Evolutionary conservation across 2,797 vertebrate genomes (phyloP).

Genomic region (Enteromius mattozi): DNA sequence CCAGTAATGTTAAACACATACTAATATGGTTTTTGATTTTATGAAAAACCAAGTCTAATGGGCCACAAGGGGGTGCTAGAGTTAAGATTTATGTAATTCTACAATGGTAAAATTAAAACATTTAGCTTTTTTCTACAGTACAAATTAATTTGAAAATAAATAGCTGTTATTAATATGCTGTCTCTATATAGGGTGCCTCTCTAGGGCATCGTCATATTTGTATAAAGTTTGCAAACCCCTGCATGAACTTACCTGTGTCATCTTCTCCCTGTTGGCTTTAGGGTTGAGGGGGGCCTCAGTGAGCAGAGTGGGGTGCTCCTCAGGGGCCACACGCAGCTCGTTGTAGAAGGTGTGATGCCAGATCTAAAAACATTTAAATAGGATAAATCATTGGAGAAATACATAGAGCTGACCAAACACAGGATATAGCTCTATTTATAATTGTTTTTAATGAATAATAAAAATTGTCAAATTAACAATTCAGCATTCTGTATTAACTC

Average conservation of each 20-base stretch:
- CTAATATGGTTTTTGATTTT: not conserved
- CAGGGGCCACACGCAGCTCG: slow-evolving; percentile 94
- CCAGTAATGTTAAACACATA: not conserved
- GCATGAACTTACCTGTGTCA: slow-evolving; percentile 86
- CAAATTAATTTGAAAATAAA: not conserved
- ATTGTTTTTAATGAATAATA: not conserved
- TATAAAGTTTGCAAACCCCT: not conserved
- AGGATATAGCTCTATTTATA: not conserved
- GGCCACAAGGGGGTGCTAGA: not conserved
- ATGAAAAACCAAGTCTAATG: not conserved
- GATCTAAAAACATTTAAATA: slow-evolving; percentile 77
- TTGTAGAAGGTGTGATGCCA: slow-evolving; percentile 99
- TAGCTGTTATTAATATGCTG: not conserved
- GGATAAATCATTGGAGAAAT: not conserved
- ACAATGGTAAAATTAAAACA: not conserved
- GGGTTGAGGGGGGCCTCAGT: slow-evolving; percentile 98
- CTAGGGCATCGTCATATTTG: not conserved
- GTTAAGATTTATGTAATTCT: not conserved
- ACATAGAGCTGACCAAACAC: not conserved
- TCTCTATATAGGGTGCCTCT: too few species aligned
- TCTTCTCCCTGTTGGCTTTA: slow-evolving; percentile 99
- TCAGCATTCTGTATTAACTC: not conserved
- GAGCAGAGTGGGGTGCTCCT: slow-evolving; percentile 97
- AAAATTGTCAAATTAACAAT: not conserved
- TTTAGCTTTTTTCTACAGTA: not conserved